Base-by-base conservation (phyloP, 2,113 vertebrate species). In the Tenebrosternarchus preto region DNA sequence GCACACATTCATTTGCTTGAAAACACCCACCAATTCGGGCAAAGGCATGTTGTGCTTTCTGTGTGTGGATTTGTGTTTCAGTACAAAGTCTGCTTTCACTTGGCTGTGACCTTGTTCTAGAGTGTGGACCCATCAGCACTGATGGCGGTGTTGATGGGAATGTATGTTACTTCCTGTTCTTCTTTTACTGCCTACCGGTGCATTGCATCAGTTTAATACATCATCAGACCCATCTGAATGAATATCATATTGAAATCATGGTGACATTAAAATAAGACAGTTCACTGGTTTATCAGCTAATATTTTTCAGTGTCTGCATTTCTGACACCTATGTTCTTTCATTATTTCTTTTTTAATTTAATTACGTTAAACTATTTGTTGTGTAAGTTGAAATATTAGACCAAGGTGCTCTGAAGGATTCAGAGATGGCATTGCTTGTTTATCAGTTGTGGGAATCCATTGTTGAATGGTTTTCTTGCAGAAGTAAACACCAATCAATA, bases 61-160 rank as follows among this genome's bases (percentile, higher is more conserved):
- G 72, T 80, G 75, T 85, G 72, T 87, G 77, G 73, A n/a, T 86
- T 80, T 63, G 77, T 84, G 73, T 82, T n/a, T 25, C 27, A 76
- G 84, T 82, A 86, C 93, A 93, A 94, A 94, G 92, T 94, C 92
- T 93, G 87, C 85, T 89, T 87, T 93, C 87, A 83, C 87, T 84
- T 85, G 84, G 80, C 76, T 85, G 80, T 88, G 88, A 88, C 92
- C 91, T 91, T 93, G 88, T 88, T 90, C 84, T 77, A 84, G 57
- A 85, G 72, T 31, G 36, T n/a, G 70, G 60, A 75, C 61, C 74
- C 69, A 87, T 19, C 61, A 77, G 71, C 36, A 71, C 27, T 57
- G 63, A 67, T 64, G 77, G 79, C 74, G 81, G 76, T 81, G 80
- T 82, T 78, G 67, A 82, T 78, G 69, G 77, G 74, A 78, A 74